Base-by-base conservation (phyloP, 2,797 vertebrate genomes). In the Octomys mimax region DNA sequence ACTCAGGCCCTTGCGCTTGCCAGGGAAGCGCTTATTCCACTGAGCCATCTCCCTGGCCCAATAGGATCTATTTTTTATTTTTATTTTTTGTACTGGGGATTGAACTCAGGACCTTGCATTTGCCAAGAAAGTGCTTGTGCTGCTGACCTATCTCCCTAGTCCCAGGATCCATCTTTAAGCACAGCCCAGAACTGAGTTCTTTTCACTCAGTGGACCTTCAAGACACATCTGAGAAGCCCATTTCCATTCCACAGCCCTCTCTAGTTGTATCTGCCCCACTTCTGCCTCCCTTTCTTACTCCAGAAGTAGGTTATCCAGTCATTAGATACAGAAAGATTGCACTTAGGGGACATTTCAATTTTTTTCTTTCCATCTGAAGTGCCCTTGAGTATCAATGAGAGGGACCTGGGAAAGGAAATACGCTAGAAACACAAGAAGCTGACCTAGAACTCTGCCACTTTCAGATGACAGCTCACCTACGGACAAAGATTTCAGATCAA, bases 351-450 rank as follows among this genome's bases (percentile, higher is more conserved):
- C 10, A 4, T 93, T 64, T 70, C 78, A 42, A 6, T 89, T 24
- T 92, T 80, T 61, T 28, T 85, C 13, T 57, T 94, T 86, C 86
- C 64, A 70, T 77, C 28, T 54, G 10, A 70, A 57, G 64, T 62
- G 6, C 12, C 18, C 6, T 80, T 64, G 71, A 33, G 31, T 87
- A 73, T 8, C 77, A 79, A 59, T 28, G 62, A 96, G 59, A 79
- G 61, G 85, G 86, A 66, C 52, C 49, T 62, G n/a, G 52, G 81
- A 42, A 96, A 81, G 66, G 33, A 93, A 77, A 71, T 42, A 78
- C 6, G 57, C 5, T 10, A 49, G 70, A 88, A 90, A 36, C 71
- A 80, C 24, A n/a, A 46, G 13, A 93, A 80, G 31, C 80, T 68
- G 70, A 84, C 61, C 54, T 49, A 39, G 86, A 66, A 79, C 4